Evolutionary conservation across 2,113 vertebrate species (phyloP).

Genomic region (Apodemus sylvaticus): DNA sequence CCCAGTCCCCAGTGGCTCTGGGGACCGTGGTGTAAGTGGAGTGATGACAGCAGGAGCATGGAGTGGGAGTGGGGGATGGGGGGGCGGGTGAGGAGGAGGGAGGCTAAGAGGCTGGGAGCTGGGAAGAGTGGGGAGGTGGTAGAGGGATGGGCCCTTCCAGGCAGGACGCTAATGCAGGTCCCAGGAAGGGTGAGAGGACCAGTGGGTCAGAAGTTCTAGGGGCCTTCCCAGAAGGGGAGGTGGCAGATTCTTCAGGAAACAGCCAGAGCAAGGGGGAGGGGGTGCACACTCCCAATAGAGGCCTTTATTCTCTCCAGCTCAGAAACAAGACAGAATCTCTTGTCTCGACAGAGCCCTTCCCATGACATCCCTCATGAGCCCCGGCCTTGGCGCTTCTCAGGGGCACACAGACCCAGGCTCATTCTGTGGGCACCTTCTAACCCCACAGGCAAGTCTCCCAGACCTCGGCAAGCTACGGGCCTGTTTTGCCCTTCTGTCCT

Average conservation of each 20-base stretch:
- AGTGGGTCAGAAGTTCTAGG: background rate
- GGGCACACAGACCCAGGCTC: background rate
- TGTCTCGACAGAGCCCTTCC: slow-evolving; percentile 55
- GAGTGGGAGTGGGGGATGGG: background rate
- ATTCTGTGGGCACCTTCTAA: background rate
- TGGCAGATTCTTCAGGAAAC: background rate
- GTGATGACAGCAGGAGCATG: background rate
- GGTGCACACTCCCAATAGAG: slow-evolving; percentile 44
- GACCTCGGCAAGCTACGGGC: background rate
- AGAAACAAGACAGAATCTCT: slow-evolving; percentile 64
- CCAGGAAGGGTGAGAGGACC: background rate
- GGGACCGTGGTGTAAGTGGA: background rate
- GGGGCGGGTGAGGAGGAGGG: background rate
- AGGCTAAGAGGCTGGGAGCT: too few relatives aligned
- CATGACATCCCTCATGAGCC: slow-evolving; percentile 26
- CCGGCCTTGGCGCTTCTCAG: slow-evolving; percentile 41
- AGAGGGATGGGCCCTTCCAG: background rate
- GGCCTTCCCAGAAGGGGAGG: slow-evolving; percentile 25
- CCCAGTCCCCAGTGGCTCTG: background rate
- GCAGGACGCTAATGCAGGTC: background rate
- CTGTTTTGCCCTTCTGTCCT: background rate
- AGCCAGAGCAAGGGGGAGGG: background rate
- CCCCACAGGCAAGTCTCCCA: background rate
- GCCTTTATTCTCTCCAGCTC: slow-evolving; percentile 58
- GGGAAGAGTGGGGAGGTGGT: too few relatives aligned